Percentiles rank a stretch among this genome's conserved stretches.
Evolutionary conservation across 2,888 invertebrate genomes (phyloP).

Genomic region (Ametastegia equiseti): DNA sequence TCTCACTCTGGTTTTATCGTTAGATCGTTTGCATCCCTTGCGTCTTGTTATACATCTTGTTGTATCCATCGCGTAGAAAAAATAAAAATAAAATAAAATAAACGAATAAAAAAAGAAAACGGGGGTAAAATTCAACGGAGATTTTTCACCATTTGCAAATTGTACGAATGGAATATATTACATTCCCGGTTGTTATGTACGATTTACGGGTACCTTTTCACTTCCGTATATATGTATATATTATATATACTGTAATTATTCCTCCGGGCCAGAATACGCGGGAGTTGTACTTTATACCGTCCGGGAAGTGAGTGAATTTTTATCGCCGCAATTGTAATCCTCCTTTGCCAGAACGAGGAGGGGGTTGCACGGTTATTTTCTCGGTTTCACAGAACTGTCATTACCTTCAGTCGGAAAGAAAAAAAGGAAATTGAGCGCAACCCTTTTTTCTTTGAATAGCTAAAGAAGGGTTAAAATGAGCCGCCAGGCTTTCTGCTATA

Average conservation of each 20-base stretch:
- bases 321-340: slow-evolving; percentile 14
- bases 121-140: too few species aligned
- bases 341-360: not conserved
- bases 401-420: slow-evolving; percentile 4
- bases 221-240: not conserved
- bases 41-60: slow-evolving; percentile 48
- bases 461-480: slow-evolving; percentile 16
- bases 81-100: too few species aligned
- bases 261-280: not conserved
- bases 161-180: too few species aligned
- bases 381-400: slow-evolving; percentile 16
- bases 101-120: too few species aligned
- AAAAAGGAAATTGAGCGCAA: slow-evolving; percentile 32
- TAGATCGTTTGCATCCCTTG: slow-evolving; percentile 51
- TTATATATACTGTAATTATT: not conserved
- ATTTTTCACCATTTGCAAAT: too few species aligned
- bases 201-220: not conserved
- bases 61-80: too few species aligned
- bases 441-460: slow-evolving; percentile 20
- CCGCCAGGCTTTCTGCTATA: slow-evolving; percentile 16
- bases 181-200: not conserved
- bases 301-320: slow-evolving; percentile 4
- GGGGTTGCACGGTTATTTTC: slow-evolving; percentile 4
- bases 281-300: not conserved
- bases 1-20: slow-evolving; percentile 49